These are phyloP conservation scores for Sminthurides aquaticus DNA, from an alignment of 2,888 invertebrate genomes.

Conservation along the genomic window DNA sequence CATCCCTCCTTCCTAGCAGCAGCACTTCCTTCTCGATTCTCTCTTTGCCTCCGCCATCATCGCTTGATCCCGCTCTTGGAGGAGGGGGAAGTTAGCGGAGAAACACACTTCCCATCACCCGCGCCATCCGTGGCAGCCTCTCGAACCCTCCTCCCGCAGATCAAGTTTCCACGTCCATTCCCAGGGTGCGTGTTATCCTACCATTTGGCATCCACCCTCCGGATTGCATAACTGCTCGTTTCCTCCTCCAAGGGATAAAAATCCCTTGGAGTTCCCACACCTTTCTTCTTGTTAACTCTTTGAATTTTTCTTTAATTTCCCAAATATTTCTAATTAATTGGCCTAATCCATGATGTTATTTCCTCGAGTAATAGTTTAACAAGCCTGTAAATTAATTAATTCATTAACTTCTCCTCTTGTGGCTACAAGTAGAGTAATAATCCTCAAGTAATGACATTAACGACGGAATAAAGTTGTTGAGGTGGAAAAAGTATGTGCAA, in stretches of 20 bases:
- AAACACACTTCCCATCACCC: conserved; percentile 6
- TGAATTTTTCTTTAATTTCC: too few relatives aligned
- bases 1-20: background rate
- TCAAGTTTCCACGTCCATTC: conserved; percentile 15
- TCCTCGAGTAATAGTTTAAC: background rate
- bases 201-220: background rate
- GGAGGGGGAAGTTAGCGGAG: too few relatives aligned
- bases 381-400: background rate
- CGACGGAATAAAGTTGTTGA: background rate
- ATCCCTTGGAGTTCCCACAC: background rate
- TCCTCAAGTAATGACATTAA: background rate
- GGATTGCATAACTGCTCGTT: background rate
- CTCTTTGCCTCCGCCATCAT: background rate
- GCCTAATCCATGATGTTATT: background rate
- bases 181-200: conserved; percentile 23
- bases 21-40: background rate
- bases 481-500: background rate
- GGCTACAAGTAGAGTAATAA: background rate
- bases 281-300: background rate
- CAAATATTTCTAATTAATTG: too few relatives aligned
- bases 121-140: conserved; percentile 25
- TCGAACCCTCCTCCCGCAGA: conserved; percentile 11
- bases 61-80: too few relatives aligned
- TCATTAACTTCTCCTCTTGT: background rate
- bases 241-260: background rate